A percentile compares a stretch with the other conserved stretches of the same genome.
Evolutionary conservation across 2,888 invertebrate genomes (phyloP).

Genomic region (Tenthredo notha): DNA sequence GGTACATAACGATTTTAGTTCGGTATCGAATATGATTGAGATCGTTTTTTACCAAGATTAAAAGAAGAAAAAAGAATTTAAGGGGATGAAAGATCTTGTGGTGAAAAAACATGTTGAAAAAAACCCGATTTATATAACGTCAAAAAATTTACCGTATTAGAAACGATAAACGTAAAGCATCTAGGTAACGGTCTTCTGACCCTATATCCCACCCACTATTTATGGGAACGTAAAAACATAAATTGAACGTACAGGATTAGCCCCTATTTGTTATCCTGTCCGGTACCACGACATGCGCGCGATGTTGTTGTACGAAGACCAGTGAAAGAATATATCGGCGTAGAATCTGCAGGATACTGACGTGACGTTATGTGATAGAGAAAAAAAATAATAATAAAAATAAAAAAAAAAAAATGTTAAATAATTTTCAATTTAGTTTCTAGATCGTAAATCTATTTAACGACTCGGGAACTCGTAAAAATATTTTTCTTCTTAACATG

Average conservation of each 20-base stretch:
- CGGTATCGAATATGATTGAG: background rate
- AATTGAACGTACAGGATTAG: conserved; percentile 45
- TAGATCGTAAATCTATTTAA: background rate
- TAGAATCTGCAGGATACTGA: background rate
- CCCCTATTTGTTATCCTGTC: conserved; percentile 22
- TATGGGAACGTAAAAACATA: conserved; percentile 45
- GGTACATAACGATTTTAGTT: background rate
- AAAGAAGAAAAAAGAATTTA: background rate
- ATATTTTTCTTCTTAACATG: background rate
- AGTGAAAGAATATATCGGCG: background rate
- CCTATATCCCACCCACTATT: conserved; percentile 27
- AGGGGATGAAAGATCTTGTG: background rate
- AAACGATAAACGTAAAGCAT: conserved; percentile 46
- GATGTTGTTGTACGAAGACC: background rate
- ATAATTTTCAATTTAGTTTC: background rate
- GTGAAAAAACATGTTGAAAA: background rate
- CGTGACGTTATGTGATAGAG: background rate
- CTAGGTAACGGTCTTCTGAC: conserved; percentile 20
- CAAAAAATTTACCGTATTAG: conserved; percentile 29
- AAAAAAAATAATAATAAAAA: too few species aligned
- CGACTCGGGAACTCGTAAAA: background rate
- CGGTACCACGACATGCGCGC: conserved; percentile 19
- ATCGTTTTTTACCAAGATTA: background rate
- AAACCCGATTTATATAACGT: background rate
- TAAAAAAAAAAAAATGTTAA: background rate